Evolutionary conservation across 2,888 invertebrate species (phyloP).

Genomic region (Papilio protenor): DNA sequence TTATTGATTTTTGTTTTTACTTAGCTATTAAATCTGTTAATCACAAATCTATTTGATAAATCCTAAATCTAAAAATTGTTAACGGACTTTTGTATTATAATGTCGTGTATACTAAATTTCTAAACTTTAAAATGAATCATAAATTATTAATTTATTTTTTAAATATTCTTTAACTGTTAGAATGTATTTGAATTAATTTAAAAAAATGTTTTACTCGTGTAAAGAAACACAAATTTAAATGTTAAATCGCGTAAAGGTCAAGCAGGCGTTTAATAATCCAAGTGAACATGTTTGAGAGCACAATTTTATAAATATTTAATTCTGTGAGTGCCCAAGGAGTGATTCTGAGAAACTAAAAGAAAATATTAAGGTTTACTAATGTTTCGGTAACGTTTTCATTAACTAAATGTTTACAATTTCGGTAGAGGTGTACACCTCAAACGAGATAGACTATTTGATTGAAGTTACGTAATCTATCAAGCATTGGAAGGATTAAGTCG

Average conservation of each 20-base stretch:
- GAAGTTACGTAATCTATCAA: too few species aligned
- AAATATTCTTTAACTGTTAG: background rate
- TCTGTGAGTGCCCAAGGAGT: conserved; percentile 14
- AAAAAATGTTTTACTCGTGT: background rate
- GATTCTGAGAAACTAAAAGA: conserved; percentile 7
- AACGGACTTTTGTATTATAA: too few species aligned
- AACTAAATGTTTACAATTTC: background rate
- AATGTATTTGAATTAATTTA: background rate
- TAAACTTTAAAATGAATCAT: too few species aligned
- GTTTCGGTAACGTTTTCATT: background rate
- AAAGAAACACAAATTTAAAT: conserved; percentile 12
- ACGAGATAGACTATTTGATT: too few species aligned
- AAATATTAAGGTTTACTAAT: background rate
- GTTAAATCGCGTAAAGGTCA: background rate
- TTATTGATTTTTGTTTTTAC: too few species aligned
- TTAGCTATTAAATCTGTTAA: too few species aligned
- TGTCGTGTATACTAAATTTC: too few species aligned
- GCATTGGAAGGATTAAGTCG: too few species aligned
- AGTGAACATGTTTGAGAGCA: background rate
- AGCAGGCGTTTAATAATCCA: conserved; percentile 1
- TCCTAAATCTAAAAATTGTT: too few species aligned
- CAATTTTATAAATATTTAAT: conserved; percentile 20
- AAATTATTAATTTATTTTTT: too few species aligned
- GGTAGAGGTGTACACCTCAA: too few species aligned
- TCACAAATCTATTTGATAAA: too few species aligned